Evolutionary conservation across 2,888 invertebrate genomes (phyloP).

Genomic region (Gastrophysa polygoni): DNA sequence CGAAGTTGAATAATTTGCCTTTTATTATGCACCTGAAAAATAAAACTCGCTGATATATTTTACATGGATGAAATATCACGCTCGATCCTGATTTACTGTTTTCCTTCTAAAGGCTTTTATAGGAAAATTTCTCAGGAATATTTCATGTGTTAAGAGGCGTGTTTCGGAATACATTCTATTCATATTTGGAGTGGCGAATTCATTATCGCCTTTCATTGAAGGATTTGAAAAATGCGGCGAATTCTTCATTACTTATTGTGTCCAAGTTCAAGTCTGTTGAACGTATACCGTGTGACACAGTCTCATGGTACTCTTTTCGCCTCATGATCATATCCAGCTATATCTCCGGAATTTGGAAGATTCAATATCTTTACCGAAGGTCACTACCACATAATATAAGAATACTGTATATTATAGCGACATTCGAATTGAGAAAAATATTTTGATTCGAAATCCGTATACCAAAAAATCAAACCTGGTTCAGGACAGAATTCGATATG

Average conservation of each 20-base stretch:
- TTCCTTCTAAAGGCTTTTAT: conserved; percentile 32
- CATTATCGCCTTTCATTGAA: background rate
- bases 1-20: conserved; percentile 41
- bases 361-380: too few species aligned
- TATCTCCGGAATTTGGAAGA: too few species aligned
- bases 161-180: conserved; percentile 25
- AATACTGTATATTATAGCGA: too few species aligned
- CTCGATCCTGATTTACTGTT: conserved; percentile 28
- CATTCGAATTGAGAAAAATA: too few species aligned
- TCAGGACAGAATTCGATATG: too few species aligned
- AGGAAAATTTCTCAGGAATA: conserved; percentile 29
- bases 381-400: too few species aligned
- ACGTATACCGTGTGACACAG: too few species aligned
- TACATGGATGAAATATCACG: conserved; percentile 36
- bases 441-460: too few species aligned
- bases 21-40: conserved; percentile 37
- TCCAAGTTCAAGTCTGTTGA: too few species aligned
- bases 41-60: conserved; percentile 33
- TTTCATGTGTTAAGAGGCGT: conserved; percentile 20
- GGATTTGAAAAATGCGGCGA: background rate
- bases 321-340: too few species aligned
- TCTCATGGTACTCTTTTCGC: too few species aligned
- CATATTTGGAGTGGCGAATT: conserved; percentile 10
- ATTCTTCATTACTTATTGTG: background rate
- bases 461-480: too few species aligned